Evolutionary conservation across 2,888 invertebrate genomes (phyloP), one percentile per base, ranked within the genome.

Genomic region (Strigamia maritima): DNA sequence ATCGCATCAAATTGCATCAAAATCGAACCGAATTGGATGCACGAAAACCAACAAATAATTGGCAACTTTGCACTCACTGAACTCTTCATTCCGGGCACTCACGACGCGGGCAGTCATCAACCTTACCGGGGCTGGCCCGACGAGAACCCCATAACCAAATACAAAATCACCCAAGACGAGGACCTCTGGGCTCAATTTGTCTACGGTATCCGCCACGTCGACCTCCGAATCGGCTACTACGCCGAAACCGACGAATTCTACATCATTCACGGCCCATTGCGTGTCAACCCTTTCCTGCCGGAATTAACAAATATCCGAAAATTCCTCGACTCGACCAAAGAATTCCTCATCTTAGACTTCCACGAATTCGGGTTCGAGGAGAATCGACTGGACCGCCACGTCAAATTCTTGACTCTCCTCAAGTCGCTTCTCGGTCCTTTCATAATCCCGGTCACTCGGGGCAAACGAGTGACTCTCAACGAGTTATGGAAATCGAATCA

Each of bases 161-260:
- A 80, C 77, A 80, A 79, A 16, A 80, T 80, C 24, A 76, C 80
- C 38, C 94, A 94, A 85, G 93, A 94, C 85, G 90, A 92, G 80
- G 91, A 91, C 83, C 88, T 94, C 77, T 94, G 93, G 92, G 90
- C 91, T 0, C 94, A 94, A 84, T 88, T 95, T 16, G 91, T 93
- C 0, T 92, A 92, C 84, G 94, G 94, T 78, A 91, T 94, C 83
- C 89, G 94, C 84, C 94, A 93, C 86, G 87, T 94, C 76, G 94
- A 94, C 85, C 89, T 94, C 79, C 90, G 94, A 83, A 89, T 94
- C 81, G 93, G 92, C 81, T 93, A 90, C 86, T 92, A 90, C 82
- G 84, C 85, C 82, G 80, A 83, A 81, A 80, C 83, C 82, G 81
- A 84, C 35, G 83, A 83, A 82, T 92, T 92, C 84, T 92, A 90